These are phyloP conservation scores for Echeneis naucrates DNA, from an alignment of 2,797 vertebrate species.

Conservation along the genomic window DNA sequence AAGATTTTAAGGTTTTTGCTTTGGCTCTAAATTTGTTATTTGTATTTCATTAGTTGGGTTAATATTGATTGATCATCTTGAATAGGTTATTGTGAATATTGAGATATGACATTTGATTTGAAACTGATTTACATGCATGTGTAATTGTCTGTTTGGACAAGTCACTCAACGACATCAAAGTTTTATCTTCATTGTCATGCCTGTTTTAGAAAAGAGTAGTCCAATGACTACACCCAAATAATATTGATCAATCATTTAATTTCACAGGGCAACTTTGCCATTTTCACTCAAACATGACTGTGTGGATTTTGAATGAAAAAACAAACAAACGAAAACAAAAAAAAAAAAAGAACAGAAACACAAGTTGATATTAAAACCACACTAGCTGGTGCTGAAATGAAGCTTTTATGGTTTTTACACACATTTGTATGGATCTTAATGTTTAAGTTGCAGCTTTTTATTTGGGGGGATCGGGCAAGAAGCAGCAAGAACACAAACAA, in stretches of 20 bases:
- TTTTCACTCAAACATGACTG: neutral
- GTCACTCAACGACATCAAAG: neutral
- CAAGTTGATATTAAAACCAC: neutral
- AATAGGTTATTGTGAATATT: neutral
- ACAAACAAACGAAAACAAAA: neutral
- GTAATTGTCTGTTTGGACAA: neutral
- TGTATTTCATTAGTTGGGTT: neutral
- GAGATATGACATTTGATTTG: neutral
- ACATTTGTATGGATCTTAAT: slow-evolving; percentile 1
- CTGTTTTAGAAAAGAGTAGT: neutral
- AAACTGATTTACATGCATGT: neutral
- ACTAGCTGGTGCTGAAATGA: neutral
- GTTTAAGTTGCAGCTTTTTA: too few relatives aligned
- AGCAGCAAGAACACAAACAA: slow-evolving; percentile 43
- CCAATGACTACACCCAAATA: neutral
- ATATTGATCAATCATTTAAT: neutral
- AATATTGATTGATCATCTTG: neutral
- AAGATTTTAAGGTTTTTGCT: neutral
- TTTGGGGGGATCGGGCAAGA: too few relatives aligned
- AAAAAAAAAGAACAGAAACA: neutral
- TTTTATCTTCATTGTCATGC: neutral
- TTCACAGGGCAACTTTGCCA: neutral
- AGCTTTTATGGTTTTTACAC: neutral
- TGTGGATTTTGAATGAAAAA: neutral
- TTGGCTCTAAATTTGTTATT: too few relatives aligned